Percentiles rank a stretch among this genome's conserved stretches.
Evolutionary conservation across 2,113 vertebrate species (phyloP).

Genomic region (Hassar affinis): DNA sequence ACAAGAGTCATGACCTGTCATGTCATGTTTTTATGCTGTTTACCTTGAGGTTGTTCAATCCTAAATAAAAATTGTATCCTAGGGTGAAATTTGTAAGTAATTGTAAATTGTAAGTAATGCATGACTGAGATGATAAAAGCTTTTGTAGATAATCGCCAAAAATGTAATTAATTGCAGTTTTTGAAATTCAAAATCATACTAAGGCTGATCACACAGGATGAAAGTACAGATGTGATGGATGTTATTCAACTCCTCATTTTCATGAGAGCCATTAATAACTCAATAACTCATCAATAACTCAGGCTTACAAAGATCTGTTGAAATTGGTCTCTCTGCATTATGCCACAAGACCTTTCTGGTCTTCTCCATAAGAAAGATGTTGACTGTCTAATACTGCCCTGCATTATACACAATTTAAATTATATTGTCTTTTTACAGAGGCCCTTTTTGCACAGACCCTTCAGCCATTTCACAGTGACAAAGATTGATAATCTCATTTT

Average conservation of each 20-base stretch:
- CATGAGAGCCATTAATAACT: background rate
- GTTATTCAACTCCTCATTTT: background rate
- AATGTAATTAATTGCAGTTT: no score
- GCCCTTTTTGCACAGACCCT: background rate
- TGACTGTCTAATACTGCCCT: background rate
- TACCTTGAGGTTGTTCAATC: background rate
- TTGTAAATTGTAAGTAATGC: background rate
- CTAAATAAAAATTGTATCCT: background rate
- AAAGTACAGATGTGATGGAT: background rate
- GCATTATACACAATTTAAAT: background rate
- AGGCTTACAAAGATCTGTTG: background rate
- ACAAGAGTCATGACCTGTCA: background rate
- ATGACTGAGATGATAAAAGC: constrained; percentile 5
- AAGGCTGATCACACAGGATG: background rate
- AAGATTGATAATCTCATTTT: background rate
- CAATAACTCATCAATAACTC: no score
- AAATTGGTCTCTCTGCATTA: background rate
- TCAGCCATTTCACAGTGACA: background rate
- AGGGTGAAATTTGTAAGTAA: no score
- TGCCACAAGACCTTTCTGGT: background rate
- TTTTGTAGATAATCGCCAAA: background rate
- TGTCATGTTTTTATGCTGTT: background rate
- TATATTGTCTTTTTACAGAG: background rate
- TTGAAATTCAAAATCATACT: background rate
- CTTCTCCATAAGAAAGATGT: background rate